Evolutionary conservation across 2,113 vertebrate genomes (phyloP), one percentile per base, ranked within the genome.

Genomic region (Noctilio leporinus): DNA sequence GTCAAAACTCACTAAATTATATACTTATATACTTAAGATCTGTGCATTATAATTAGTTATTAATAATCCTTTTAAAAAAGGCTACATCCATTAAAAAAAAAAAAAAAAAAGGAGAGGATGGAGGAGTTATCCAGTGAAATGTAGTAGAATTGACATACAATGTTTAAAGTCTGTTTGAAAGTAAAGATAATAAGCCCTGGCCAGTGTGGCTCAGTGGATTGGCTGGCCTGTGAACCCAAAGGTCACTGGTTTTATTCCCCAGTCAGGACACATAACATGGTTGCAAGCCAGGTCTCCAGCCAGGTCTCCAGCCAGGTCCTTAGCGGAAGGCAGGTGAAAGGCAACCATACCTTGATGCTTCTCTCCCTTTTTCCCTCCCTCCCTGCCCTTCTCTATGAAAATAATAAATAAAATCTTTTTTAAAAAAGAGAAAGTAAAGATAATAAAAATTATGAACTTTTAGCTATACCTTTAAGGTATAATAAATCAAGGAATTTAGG

Each of bases 401-500:
- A n/a, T n/a, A n/a, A n/a, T 47, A 86, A 86, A 57, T 64, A 86
- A 86, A 7, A 53, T 86, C 8, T 33, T 35, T 45, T 93, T 95
- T 28, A 91, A 95, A 72, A 86, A 40, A 86, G 82, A 57, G n/a
- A 91, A 95, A 72, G 83, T 47, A 86, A 86, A 57, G 49, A 84
- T 45, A 70, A 77, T n/a, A 86, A 90, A 57, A 40, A 84, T n/a
- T 7, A 49, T 57, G 33, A 33, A 64, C 17, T n/a, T 81, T n/a
- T 17, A 76, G 43, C 24, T 83, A 33, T 15, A 65, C 19, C 10
- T 22, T 72, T 43, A 73, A 30, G 26, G 43, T 89, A 78, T 8
- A 94, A 9, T 70, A 2, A 14, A 19, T 40, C 14, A 51, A 89
- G 26, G 45, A 89, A 49, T 90, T 43, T 12, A 43, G 3, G 3